Base-by-base conservation (phyloP, 2,888 invertebrate species). In the Polyploca ridens region DNA sequence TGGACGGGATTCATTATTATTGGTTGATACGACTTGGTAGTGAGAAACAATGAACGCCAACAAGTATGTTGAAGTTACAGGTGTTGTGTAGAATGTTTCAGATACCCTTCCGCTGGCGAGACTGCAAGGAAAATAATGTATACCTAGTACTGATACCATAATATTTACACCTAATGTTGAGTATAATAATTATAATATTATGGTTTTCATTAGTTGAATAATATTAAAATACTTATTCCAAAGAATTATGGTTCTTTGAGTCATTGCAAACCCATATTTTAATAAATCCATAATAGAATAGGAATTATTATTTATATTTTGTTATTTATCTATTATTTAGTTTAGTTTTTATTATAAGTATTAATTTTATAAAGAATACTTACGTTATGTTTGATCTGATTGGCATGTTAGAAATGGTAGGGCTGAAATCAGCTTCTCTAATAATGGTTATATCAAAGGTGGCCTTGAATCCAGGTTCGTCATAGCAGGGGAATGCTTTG, bases 21-120 rank as follows among this genome's bases (percentile, higher is more conserved):
- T 85, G 0, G 66, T 54, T 0, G 88, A 82, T 0, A 90, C 84
- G 1, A 62, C 73, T 33, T 74, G 66, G n/a, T 97, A 96, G 74
- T 97, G 96, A n/a, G 97, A 97, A 0, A 99, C 96, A 1, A 98
- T 96, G 80, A 98, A 96, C 0, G 98, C 98, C 14, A 98, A 94
- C 59, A 98, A 91, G 80, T 99, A 99, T 0, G 98, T 97, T 0
- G 97, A 97, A 94, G 98, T 98, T 19, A 84, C 68, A 0, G 96
- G 96, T 0, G 96, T 96, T 14, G 93, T 93, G 70, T 89, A 72
- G 81, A 96, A 96, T 0, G 83, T 82, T 69, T 94, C 94, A 0
- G 88, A 72, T 2, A 87, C 62, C 66, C 88, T 83, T 58, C 86
- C 87, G 27, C 76, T 75, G 0, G 63, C 2, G 13, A 78, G 63